Evolutionary conservation across 2,888 invertebrate genomes (phyloP).

Genomic region (Onthophagus sagittarius): DNA sequence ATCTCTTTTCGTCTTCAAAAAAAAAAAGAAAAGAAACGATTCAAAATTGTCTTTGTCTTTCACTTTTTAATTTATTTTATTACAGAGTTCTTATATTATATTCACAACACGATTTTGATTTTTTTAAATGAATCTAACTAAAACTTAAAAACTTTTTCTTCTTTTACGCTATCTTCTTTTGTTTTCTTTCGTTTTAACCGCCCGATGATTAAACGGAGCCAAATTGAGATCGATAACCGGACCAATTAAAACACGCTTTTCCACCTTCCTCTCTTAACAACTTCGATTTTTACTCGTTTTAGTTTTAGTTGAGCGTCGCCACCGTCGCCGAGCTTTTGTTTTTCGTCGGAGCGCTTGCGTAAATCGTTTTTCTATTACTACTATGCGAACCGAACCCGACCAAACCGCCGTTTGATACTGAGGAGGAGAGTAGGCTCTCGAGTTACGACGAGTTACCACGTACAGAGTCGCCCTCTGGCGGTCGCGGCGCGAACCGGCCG

Average conservation of each 20-base stretch:
- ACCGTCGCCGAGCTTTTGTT: slow-evolving; percentile 18
- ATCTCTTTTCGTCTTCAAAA: no score
- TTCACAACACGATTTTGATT: no score
- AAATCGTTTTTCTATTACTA: slow-evolving; percentile 22
- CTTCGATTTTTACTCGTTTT: not conserved
- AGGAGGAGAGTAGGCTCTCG: slow-evolving; percentile 18
- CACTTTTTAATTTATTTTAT: no score
- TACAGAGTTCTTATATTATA: no score
- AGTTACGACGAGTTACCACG: slow-evolving; percentile 21
- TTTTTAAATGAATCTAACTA: no score
- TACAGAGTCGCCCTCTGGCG: slow-evolving; percentile 31
- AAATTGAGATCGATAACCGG: slow-evolving; percentile 3
- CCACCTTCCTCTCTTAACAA: no score
- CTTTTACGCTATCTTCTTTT: no score
- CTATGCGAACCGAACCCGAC: slow-evolving; percentile 14
- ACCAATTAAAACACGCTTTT: not conserved
- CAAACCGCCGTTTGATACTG: slow-evolving; percentile 25
- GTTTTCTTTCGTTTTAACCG: no score
- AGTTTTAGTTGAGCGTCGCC: slow-evolving; percentile 13
- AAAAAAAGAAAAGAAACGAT: no score
- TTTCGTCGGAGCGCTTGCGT: slow-evolving; percentile 22
- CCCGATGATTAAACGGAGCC: not conserved
- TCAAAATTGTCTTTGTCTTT: no score
- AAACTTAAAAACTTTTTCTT: no score
- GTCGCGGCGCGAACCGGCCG: slow-evolving; percentile 24